Base-by-base conservation (phyloP, 2,113 vertebrate genomes). In the Phyllostomus discolor region DNA sequence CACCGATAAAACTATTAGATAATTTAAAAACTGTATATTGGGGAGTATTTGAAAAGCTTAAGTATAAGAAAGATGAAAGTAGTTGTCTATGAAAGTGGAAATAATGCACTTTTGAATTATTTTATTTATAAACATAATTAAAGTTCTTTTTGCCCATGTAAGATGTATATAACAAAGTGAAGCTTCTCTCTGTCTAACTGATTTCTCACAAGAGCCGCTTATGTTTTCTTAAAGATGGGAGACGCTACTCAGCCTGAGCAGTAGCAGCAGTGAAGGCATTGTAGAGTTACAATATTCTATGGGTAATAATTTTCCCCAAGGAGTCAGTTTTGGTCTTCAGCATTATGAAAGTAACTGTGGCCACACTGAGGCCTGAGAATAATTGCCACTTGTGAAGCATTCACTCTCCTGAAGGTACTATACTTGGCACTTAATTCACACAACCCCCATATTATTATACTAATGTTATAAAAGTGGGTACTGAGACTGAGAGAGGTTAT, bases 121-220 rank as follows among this genome's bases (percentile, higher is more conserved):
- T 52, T 95, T 72, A 83, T 82, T 92, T 67, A 52, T 46, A 85
- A 82, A 89, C 8, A 91, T 48, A 91, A 88, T 75, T 76, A 84
- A 89, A 20, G 24, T 64, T 20, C 4, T 48, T 95, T 72, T 90
- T 62, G 20, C 9, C 35, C 7, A 41, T 75, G 7, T 78, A 75
- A 95, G 7, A 67, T 96, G 10, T 54, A 16, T 52, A 64, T 33
- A 3, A 72, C 46, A 95, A 67, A 88, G 14, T 83, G 28, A 80
- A 87, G 69, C 6, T 38, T 81, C n/a, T 33, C 11, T 24, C 4
- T 35, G 10, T 73, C 11, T 43, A 64, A 72, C 9, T 24, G 5
- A 89, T 95, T 93, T 81, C 15, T 76, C 20, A 64, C 7, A 69
- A 64, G 64, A 46, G 12, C 6, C n/a, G 31, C 70, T 64, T 28